A percentile compares a stretch with the other conserved stretches of the same genome.
phyloP scores from a whole-genome alignment of 2,888 invertebrate genomes.

The Listrodromus nycthemerus region DNA sequence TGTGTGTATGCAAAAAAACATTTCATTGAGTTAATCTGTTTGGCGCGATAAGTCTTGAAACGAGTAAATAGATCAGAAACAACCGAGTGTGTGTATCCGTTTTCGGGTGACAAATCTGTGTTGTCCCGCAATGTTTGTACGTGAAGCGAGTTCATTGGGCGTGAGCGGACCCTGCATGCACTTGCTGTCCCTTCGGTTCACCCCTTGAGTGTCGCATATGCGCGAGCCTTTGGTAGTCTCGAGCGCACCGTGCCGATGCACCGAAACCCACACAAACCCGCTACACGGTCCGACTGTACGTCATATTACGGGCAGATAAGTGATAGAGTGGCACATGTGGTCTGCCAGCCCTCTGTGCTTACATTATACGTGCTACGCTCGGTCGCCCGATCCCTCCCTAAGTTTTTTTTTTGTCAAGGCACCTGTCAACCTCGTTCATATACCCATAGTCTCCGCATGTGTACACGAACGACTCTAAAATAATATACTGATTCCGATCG shows the following conservation, averaged over 20 bases:
- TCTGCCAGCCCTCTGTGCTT: constrained; percentile 82
- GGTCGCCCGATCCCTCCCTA: constrained; percentile 60
- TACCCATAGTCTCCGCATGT: constrained; percentile 78
- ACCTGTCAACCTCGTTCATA: constrained; percentile 83
- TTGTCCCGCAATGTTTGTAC: constrained; percentile 66
- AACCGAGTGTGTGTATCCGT: not conserved
- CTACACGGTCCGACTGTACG: constrained; percentile 74
- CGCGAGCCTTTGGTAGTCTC: constrained; percentile 34
- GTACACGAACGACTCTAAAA: constrained; percentile 78
- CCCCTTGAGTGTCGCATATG: constrained; percentile 67
- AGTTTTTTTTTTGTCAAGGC: constrained; percentile 78
- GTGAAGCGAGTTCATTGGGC: constrained; percentile 18
- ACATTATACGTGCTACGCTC: constrained; percentile 78
- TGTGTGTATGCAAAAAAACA: no score
- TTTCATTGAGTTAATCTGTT: no score
- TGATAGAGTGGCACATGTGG: constrained; percentile 83
- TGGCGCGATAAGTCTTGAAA: not conserved
- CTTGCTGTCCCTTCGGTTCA: constrained; percentile 57
- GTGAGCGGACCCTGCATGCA: constrained; percentile 50
- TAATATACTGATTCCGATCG: constrained; percentile 80
- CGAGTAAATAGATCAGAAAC: not conserved
- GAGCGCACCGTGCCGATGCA: constrained; percentile 53
- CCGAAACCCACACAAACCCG: constrained; percentile 51
- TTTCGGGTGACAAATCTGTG: constrained; percentile 58
- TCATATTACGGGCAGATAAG: constrained; percentile 81